phyloP scores from a whole-genome alignment of 1,140 invertebrate genomes.

The Drosophila guanche region DNA sequence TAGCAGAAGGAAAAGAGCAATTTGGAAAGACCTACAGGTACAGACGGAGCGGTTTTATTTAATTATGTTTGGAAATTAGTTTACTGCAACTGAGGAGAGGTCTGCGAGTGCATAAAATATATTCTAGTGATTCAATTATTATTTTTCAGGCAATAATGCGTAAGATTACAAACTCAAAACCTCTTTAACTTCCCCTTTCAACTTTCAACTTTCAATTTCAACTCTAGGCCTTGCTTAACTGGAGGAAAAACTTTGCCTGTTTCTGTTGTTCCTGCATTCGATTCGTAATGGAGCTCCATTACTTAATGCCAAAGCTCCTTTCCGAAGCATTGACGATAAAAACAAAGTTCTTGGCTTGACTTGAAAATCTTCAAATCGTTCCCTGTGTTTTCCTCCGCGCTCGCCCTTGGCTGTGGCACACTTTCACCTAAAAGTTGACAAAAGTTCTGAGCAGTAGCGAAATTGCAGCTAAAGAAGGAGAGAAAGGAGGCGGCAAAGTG shows the following conservation, averaged over 20 bases:
- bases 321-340: slow-evolving; percentile 55
- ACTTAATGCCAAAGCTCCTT: slow-evolving; percentile 70
- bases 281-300: slow-evolving; percentile 57
- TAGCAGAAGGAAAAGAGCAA: no score
- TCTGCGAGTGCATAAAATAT: no score
- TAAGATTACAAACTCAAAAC: background rate
- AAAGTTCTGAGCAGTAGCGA: slow-evolving; percentile 38
- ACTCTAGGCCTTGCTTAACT: slow-evolving; percentile 28
- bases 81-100: no score
- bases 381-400: slow-evolving; percentile 31
- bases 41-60: no score
- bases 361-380: slow-evolving; percentile 65
- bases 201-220: background rate
- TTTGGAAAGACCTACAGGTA: no score
- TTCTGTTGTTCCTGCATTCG: slow-evolving; percentile 12
- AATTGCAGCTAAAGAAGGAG: slow-evolving; percentile 48
- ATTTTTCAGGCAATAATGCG: no score
- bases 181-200: background rate
- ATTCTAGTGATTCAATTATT: no score
- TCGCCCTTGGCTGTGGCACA: slow-evolving; percentile 36
- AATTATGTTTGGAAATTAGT: no score
- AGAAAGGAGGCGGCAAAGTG: slow-evolving; percentile 60
- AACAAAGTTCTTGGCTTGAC: slow-evolving; percentile 49
- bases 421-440: slow-evolving; percentile 78
- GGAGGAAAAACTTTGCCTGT: slow-evolving; percentile 16